Conservation (phyloP, 2,113 vertebrate genomes). For the Neotragus moschatus region DNA sequence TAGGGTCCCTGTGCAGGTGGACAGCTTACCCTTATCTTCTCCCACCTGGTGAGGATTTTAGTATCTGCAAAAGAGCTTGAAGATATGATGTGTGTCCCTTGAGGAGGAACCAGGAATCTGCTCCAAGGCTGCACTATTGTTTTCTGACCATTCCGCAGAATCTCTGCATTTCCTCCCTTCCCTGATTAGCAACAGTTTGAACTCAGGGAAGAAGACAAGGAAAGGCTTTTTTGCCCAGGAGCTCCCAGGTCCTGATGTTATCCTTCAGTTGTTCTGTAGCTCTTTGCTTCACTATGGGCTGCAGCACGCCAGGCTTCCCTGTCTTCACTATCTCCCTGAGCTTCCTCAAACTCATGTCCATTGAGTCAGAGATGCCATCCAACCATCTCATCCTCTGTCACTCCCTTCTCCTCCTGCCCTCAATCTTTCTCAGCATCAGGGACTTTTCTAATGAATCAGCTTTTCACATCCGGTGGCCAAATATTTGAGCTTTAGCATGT, state of each 20-base stretch:
- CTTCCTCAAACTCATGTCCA: not conserved
- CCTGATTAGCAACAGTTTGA: not conserved
- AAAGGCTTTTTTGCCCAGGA: not conserved
- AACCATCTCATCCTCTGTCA: not conserved
- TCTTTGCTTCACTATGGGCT: not conserved
- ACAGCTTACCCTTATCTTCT: not conserved
- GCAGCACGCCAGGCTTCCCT: not conserved
- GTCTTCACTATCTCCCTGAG: not conserved
- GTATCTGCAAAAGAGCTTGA: not conserved
- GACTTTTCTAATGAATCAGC: not conserved
- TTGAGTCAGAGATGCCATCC: not conserved
- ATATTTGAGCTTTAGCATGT: not conserved
- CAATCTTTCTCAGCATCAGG: not conserved
- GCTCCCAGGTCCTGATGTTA: not conserved
- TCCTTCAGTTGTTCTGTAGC: not conserved
- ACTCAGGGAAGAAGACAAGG: not conserved
- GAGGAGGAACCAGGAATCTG: not conserved
- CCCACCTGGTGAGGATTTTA: not conserved
- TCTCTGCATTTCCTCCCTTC: not conserved
- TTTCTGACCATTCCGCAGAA: not conserved
- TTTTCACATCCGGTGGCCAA: fast-evolving
- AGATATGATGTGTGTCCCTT: not conserved
- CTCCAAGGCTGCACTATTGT: not conserved
- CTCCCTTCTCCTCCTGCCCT: not conserved
- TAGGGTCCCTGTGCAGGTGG: not conserved